Evolutionary conservation across 1,140 invertebrate genomes (phyloP).

Genomic region (Drosophila ironensis): DNA sequence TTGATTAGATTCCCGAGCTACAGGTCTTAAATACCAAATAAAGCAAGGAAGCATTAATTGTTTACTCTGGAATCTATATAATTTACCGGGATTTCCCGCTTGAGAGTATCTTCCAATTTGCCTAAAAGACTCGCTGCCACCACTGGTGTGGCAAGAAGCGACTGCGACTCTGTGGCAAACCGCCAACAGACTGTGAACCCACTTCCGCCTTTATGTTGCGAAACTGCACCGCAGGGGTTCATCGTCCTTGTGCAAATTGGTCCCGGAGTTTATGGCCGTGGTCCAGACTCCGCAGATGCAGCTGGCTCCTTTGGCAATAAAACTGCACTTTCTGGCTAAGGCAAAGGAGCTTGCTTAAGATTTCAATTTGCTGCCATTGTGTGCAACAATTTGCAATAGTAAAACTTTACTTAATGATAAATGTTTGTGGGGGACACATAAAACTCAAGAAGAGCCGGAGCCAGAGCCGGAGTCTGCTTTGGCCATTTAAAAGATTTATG

Average conservation of each 20-base stretch:
- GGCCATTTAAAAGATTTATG: conserved; percentile 60
- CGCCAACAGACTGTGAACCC: conserved; percentile 46
- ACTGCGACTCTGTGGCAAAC: conserved; percentile 54
- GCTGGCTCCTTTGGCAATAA: conserved; percentile 56
- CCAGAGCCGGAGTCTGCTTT: conserved; percentile 40
- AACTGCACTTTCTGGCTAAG: conserved; percentile 67
- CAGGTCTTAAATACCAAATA: too few species aligned
- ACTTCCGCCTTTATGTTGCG: conserved; percentile 46
- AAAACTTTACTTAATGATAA: conserved; percentile 72
- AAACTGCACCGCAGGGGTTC: conserved; percentile 77
- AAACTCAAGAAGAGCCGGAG: conserved; percentile 35
- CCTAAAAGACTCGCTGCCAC: not conserved
- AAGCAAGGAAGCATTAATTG: not conserved
- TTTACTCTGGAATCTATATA: not conserved
- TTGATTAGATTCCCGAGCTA: too few species aligned
- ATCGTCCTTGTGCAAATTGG: conserved; percentile 80
- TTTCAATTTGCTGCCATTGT: conserved; percentile 73
- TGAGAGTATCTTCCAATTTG: too few species aligned
- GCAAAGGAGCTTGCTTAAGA: conserved; percentile 70
- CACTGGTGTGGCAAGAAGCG: conserved; percentile 1
- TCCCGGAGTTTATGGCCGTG: conserved; percentile 66
- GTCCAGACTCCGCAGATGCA: conserved; percentile 38
- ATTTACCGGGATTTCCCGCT: too few species aligned
- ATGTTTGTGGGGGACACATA: conserved; percentile 54
- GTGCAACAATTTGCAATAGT: conserved; percentile 71